phyloP scores from a whole-genome alignment of 2,113 vertebrate species.

The Thryonomys swinderianus region DNA sequence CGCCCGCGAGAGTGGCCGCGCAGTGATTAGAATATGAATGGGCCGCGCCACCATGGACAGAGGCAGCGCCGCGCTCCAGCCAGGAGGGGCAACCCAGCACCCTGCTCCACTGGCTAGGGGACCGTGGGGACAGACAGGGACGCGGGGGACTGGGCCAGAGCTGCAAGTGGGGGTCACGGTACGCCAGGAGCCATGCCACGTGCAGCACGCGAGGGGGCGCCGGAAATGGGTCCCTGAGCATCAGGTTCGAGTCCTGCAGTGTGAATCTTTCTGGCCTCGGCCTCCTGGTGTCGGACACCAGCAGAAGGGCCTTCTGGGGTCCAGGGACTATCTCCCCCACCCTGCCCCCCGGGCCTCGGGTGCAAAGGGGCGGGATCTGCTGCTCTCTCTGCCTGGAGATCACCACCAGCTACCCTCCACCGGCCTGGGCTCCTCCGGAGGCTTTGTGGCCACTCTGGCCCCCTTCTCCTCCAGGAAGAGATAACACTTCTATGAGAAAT shows the following conservation, averaged over 20 bases:
- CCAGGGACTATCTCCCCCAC: not conserved
- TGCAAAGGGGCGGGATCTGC: not conserved
- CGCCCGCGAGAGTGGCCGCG: slow-evolving; percentile 96
- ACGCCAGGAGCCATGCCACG: not conserved
- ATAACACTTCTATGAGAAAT: not conserved
- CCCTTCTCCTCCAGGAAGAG: not conserved
- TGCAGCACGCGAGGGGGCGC: not conserved
- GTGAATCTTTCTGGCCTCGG: not conserved
- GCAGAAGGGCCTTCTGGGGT: not conserved
- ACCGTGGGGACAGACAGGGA: not conserved
- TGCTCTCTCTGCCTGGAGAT: not conserved
- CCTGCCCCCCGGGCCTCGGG: not conserved
- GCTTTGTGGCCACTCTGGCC: not conserved
- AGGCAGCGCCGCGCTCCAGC: slow-evolving; percentile 88
- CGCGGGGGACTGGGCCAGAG: slow-evolving; percentile 62
- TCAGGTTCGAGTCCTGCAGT: not conserved
- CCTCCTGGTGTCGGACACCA: not conserved
- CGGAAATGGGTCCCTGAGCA: not conserved
- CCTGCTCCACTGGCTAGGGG: not conserved
- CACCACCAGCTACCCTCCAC: not conserved
- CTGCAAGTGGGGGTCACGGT: slow-evolving; percentile 44
- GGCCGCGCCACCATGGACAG: slow-evolving; percentile 92
- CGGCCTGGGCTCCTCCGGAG: not conserved
- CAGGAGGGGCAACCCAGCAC: not conserved
- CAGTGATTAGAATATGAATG: slow-evolving; percentile 99